phyloP scores from a whole-genome alignment of 2,797 vertebrate species.

The Macropus fuliginosus region DNA sequence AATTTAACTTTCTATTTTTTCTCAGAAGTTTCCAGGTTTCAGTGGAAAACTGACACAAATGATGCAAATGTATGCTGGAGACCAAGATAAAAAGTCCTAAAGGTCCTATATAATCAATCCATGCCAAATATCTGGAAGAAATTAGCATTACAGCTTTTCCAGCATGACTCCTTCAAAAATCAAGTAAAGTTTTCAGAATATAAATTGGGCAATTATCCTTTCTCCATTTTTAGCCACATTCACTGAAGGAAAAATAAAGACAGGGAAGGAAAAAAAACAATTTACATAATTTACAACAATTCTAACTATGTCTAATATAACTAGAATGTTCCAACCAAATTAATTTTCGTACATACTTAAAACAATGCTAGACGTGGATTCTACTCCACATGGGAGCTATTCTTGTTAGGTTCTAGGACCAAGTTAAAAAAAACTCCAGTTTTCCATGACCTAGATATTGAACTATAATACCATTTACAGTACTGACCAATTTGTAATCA shows the following conservation, averaged over 20 bases:
- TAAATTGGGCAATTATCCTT: conserved; percentile 44
- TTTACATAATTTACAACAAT: neutral
- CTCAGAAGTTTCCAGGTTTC: conserved; percentile 14
- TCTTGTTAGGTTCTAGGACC: neutral
- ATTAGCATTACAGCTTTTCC: conserved; percentile 8
- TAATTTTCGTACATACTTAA: neutral
- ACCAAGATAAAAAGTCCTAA: conserved; percentile 31
- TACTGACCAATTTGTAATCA: neutral
- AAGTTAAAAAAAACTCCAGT: neutral
- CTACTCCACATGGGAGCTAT: neutral
- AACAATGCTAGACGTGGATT: neutral
- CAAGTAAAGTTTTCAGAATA: conserved; percentile 1
- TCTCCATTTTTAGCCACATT: conserved; percentile 1
- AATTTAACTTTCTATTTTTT: conserved; percentile 43
- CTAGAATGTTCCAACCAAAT: neutral
- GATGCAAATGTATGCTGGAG: conserved; percentile 1
- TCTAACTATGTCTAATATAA: neutral
- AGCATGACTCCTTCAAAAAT: conserved; percentile 48
- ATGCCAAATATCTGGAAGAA: conserved; percentile 11
- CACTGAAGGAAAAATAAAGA: neutral
- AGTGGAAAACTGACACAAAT: conserved; percentile 4
- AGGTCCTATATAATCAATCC: conserved; percentile 24
- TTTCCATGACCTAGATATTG: neutral
- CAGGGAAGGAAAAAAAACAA: neutral
- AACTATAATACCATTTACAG: neutral